phyloP scores from a whole-genome alignment of 2,113 vertebrate genomes.

The Ardeotis arabs region DNA sequence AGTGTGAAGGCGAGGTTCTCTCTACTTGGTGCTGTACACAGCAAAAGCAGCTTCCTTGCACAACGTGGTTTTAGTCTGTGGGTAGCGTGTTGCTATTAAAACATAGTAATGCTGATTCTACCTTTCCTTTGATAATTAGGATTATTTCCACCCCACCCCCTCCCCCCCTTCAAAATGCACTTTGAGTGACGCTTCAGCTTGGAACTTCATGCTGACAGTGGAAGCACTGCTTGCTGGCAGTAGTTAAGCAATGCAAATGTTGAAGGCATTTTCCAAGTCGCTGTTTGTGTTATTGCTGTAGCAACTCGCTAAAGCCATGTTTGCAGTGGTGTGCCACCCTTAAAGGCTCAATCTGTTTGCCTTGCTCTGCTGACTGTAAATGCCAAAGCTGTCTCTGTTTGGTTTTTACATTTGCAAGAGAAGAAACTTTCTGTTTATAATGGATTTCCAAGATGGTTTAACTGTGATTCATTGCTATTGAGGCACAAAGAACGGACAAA shows the following conservation, averaged over 20 bases:
- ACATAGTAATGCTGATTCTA: neutral
- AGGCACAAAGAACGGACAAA: neutral
- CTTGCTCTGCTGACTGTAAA: neutral
- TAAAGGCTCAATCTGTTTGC: neutral
- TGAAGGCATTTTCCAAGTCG: neutral
- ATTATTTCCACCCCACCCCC: too few relatives aligned
- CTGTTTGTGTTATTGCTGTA: slow-evolving; percentile 34
- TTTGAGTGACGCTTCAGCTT: neutral
- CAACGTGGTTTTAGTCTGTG: neutral
- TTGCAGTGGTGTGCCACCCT: neutral
- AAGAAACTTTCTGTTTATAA: neutral
- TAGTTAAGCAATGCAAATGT: neutral
- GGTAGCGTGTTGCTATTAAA: neutral
- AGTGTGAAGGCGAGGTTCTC: rapidly evolving
- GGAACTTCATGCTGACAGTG: neutral
- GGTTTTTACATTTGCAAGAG: neutral
- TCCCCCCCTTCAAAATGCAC: neutral
- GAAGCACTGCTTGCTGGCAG: neutral
- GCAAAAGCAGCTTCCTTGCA: neutral
- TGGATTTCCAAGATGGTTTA: neutral
- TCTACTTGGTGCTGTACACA: neutral
- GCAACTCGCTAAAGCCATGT: neutral
- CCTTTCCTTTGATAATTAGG: neutral
- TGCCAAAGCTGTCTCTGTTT: neutral
- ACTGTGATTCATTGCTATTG: neutral